Conservation (phyloP, 2,888 invertebrate species). For the Hydrotaea cyrtoneurina region DNA sequence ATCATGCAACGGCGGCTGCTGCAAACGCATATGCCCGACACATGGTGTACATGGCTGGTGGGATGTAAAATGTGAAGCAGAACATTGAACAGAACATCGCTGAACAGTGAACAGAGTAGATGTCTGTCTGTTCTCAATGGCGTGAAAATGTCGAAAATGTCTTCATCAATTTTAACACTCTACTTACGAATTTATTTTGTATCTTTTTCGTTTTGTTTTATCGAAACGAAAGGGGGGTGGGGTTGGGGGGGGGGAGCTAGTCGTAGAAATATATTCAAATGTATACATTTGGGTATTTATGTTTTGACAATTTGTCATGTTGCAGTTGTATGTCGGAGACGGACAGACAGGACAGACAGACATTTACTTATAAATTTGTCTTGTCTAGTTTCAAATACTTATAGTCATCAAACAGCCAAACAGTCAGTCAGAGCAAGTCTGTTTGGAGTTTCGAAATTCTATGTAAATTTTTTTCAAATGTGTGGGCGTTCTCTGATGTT, state of each 20-base stretch:
- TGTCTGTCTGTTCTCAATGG: slow-evolving; percentile 49
- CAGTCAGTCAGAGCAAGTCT: neutral
- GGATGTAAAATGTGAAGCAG: slow-evolving; percentile 17
- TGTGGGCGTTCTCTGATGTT: slow-evolving; percentile 66
- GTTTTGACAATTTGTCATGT: slow-evolving; percentile 65
- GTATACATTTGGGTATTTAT: neutral
- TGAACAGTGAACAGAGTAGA: neutral
- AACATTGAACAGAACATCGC: slow-evolving; percentile 15
- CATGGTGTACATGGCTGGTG: neutral
- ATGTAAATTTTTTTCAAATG: slow-evolving; percentile 58
- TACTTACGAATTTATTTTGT: slow-evolving; percentile 19
- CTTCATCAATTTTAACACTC: slow-evolving; percentile 75
- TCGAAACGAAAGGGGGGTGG: slow-evolving; percentile 9
- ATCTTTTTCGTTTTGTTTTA: slow-evolving; percentile 8
- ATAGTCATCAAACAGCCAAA: neutral
- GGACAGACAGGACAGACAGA: slow-evolving; percentile 35
- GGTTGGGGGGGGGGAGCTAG: slow-evolving; percentile 32
- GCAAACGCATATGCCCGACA: slow-evolving; percentile 23
- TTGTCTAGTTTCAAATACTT: slow-evolving; percentile 27
- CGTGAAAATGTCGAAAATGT: slow-evolving; percentile 71
- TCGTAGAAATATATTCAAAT: slow-evolving; percentile 29
- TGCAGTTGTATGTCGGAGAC: slow-evolving; percentile 21
- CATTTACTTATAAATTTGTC: slow-evolving; percentile 25
- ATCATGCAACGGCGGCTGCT: slow-evolving; percentile 13
- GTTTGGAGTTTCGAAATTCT: neutral